phyloP scores from a whole-genome alignment of 2,888 invertebrate genomes.

The Drosophila helvetica region DNA sequence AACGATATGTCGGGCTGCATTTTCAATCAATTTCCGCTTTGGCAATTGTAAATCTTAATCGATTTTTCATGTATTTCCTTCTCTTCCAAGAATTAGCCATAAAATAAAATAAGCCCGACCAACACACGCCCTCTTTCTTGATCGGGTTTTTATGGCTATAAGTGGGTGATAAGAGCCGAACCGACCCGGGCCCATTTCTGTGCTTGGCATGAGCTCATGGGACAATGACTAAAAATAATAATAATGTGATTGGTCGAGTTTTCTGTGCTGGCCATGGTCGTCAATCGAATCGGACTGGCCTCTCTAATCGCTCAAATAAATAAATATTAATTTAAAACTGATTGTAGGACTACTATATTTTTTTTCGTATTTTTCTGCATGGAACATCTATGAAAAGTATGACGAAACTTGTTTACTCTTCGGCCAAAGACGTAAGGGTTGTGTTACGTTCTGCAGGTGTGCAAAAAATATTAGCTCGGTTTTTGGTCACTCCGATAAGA shows the following conservation, averaged over 20 bases:
- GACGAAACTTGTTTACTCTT: constrained; percentile 68
- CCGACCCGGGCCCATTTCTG: background rate
- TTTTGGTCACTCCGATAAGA: constrained; percentile 33
- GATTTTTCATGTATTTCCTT: constrained; percentile 15
- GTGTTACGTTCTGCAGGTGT: constrained; percentile 38
- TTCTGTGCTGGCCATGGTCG: constrained; percentile 51
- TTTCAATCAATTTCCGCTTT: constrained; percentile 31
- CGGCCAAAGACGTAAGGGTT: constrained; percentile 1
- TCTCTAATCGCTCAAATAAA: constrained; percentile 34
- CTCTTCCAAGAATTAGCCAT: constrained; percentile 43
- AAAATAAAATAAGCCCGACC: background rate
- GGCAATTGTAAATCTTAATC: constrained; percentile 41
- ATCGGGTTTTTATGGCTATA: constrained; percentile 41
- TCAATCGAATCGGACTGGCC: constrained; percentile 44
- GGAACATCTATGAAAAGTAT: constrained; percentile 57
- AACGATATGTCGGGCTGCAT: constrained; percentile 5
- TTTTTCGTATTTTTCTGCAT: constrained; percentile 13
- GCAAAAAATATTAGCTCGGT: constrained; percentile 27
- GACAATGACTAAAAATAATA: constrained; percentile 67
- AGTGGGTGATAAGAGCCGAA: constrained; percentile 20
- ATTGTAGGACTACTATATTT: constrained; percentile 56
- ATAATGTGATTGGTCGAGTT: constrained; percentile 56
- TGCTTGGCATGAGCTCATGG: constrained; percentile 67
- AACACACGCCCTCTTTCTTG: constrained; percentile 70
- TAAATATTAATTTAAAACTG: constrained; percentile 73